phyloP scores from a whole-genome alignment of 2,113 vertebrate species.

The Poeciliopsis prolifica region DNA sequence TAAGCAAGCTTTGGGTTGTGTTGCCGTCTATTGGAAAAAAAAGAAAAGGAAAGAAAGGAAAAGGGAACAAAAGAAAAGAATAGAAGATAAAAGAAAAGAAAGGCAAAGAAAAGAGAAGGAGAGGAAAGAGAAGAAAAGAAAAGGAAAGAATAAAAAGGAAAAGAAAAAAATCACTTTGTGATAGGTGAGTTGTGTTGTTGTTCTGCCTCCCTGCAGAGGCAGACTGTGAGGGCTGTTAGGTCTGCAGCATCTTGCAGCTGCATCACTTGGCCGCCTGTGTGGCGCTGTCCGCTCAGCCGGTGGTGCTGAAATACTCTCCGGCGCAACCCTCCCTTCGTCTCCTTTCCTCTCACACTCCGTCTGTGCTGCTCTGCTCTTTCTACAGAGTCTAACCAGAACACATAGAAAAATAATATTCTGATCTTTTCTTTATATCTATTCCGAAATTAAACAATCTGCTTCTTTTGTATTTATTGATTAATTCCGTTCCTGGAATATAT shows the following conservation, averaged over 20 bases:
- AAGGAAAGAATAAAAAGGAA: not conserved
- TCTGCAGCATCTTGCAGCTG: conserved; percentile 53
- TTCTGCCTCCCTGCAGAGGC: not conserved
- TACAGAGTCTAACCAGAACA: not conserved
- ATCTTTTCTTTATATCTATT: not conserved
- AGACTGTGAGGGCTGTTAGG: not conserved
- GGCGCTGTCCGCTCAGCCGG: conserved; percentile 74
- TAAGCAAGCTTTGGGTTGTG: not conserved
- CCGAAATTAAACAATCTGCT: not conserved
- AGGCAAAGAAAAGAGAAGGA: too few relatives aligned
- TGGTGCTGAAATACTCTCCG: conserved; percentile 78
- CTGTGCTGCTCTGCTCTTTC: conserved; percentile 24
- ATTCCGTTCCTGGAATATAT: not conserved
- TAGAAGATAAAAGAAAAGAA: too few relatives aligned
- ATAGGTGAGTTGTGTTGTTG: not conserved
- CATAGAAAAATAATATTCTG: not conserved
- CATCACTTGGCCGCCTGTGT: conserved; percentile 71
- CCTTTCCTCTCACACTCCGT: conserved; percentile 37
- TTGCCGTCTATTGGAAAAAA: not conserved
- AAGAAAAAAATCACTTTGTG: too few relatives aligned
- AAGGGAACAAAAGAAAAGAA: too few relatives aligned
- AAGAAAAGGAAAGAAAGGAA: not conserved
- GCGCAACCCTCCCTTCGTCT: conserved; percentile 8
- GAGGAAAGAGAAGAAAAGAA: too few relatives aligned
- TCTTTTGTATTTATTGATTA: not conserved